These are phyloP conservation scores for Lysandra bellargus DNA, from an alignment of 2,888 invertebrate genomes.

Conservation along the genomic window DNA sequence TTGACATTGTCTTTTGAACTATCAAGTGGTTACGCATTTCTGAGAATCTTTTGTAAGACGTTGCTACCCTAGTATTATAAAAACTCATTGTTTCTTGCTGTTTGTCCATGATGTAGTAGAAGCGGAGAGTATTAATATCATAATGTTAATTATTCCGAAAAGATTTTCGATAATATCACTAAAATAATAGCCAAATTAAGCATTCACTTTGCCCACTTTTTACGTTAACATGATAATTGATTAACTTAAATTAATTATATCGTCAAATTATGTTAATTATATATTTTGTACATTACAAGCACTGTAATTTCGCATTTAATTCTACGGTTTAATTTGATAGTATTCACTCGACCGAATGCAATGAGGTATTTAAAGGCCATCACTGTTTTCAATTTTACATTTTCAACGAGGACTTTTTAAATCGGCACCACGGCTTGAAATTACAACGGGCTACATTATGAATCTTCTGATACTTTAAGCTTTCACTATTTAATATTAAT, in stretches of 20 bases:
- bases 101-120: no score
- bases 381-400: neutral
- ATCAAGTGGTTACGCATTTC: no score
- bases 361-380: neutral
- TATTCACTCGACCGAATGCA: neutral
- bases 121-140: no score
- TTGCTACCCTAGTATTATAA: no score
- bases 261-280: conserved; percentile 1
- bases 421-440: neutral
- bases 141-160: no score
- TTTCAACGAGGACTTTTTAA: conserved; percentile 4
- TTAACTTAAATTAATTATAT: neutral
- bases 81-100: no score
- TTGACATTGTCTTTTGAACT: no score
- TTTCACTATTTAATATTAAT: neutral
- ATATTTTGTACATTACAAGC: neutral
- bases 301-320: neutral
- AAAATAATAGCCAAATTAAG: no score
- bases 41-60: no score
- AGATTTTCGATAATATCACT: no score
- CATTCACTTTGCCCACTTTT: neutral
- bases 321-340: neutral
- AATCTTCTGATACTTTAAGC: no score
- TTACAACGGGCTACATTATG: neutral
- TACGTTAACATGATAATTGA: neutral